A percentile compares a stretch with the other conserved stretches of the same genome.
These are phyloP conservation scores for Hafferia zeledoni DNA, from an alignment of 2,797 vertebrate species.

Conservation along the genomic window DNA sequence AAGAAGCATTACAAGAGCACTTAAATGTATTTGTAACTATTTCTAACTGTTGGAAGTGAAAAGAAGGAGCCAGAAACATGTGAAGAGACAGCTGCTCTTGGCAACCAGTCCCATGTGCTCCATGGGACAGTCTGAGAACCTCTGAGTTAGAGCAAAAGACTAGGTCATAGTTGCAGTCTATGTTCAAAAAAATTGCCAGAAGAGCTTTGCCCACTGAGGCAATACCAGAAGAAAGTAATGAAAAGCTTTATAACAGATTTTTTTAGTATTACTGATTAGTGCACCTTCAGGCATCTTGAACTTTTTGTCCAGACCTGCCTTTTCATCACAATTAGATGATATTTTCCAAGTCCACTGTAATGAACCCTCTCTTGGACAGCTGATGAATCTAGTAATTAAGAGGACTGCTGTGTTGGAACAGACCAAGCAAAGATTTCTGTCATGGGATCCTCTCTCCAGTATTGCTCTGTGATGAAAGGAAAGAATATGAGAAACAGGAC, in stretches of 20 bases:
- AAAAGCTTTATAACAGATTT: not conserved
- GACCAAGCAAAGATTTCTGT: not conserved
- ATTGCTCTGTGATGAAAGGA: not conserved
- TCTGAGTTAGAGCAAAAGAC: not conserved
- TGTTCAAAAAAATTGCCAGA: not conserved
- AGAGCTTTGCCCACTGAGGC: not conserved
- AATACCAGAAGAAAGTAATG: not conserved
- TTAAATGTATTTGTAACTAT: slow-evolving; percentile 53
- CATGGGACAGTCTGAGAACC: slow-evolving; percentile 15
- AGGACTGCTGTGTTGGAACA: not conserved
- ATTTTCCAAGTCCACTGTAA: not conserved
- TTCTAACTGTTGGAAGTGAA: slow-evolving; percentile 28
- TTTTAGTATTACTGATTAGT: not conserved
- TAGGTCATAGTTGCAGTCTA: not conserved
- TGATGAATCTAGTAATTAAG: not conserved
- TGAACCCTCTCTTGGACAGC: not conserved
- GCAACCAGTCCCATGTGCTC: not conserved
- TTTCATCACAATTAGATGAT: not conserved
- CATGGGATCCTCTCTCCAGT: not conserved
- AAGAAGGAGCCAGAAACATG: slow-evolving; percentile 30
- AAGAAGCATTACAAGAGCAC: not conserved
- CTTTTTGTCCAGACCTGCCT: not conserved
- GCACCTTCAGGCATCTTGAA: not conserved
- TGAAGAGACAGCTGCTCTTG: slow-evolving; percentile 50
- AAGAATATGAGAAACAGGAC: not conserved